phyloP scores from a whole-genome alignment of 2,113 vertebrate genomes.

The Ctenomys sociabilis region DNA sequence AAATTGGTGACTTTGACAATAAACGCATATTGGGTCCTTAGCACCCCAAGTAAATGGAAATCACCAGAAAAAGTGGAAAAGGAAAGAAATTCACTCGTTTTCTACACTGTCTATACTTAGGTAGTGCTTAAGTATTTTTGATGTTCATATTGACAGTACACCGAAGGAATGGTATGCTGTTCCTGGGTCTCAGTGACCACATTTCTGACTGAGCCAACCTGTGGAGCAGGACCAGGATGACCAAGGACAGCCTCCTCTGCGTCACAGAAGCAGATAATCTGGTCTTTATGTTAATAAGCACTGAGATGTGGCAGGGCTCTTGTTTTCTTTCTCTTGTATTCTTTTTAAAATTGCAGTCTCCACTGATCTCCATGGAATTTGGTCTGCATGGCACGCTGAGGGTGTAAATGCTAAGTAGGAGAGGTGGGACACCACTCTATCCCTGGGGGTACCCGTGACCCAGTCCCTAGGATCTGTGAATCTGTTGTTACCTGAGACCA shows the following conservation, averaged over 20 bases:
- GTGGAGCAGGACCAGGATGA: neutral
- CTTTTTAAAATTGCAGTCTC: neutral
- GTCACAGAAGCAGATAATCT: no score
- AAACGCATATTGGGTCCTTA: neutral
- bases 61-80: neutral
- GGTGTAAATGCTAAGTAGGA: neutral
- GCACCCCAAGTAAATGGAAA: neutral
- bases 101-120: neutral
- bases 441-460: neutral
- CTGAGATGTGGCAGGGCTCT: neutral
- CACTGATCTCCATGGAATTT: neutral
- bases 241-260: neutral
- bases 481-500: neutral
- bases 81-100: neutral
- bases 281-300: neutral
- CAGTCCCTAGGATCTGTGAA: neutral
- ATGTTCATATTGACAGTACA: neutral
- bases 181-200: neutral
- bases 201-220: neutral
- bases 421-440: neutral
- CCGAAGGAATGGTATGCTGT: neutral
- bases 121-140: neutral
- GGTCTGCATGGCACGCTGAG: neutral
- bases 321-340: neutral
- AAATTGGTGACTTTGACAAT: neutral